A percentile compares a stretch with the other conserved stretches of the same genome.
Evolutionary conservation across 2,113 vertebrate genomes (phyloP).

Genomic region (rat (Rattus norvegicus)): GRCr8 NC_086022.1:116900001-116900500

Average conservation of each 20-base stretch:
- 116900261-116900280: neutral
- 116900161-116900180: neutral
- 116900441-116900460: neutral
- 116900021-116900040: neutral
- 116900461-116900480: neutral
- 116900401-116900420: neutral
- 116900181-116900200: fast-evolving
- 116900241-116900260: neutral
- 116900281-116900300: neutral
- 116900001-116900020: neutral
- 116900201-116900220: neutral
- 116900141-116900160: neutral
- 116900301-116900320: neutral
- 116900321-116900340: neutral
- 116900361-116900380: neutral
- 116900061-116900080: neutral
- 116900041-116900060: neutral
- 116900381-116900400: neutral
- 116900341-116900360: neutral
- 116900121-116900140: neutral
- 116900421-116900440: neutral
- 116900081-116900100: neutral
- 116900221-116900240: neutral
- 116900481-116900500: neutral
- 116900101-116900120: neutral